Evolutionary conservation across 2,113 vertebrate genomes (phyloP), one percentile per base, ranked within the genome.

Genomic region (Maccullochella peelii): DNA sequence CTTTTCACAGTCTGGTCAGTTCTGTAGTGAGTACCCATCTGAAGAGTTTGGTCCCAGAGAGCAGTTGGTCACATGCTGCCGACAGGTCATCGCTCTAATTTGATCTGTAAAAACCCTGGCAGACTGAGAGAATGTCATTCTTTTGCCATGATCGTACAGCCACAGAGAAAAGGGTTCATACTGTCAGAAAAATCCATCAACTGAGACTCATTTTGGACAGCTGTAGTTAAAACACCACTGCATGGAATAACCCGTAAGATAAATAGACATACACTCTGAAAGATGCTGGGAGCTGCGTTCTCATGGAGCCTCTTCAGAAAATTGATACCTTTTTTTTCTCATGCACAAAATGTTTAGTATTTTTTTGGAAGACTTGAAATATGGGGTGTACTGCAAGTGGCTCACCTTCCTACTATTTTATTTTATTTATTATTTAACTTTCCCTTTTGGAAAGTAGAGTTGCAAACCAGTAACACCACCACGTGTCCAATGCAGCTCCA

Each of bases 1-100:
- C 63, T 85, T 73, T 38, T 63, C 57, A 30, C 82, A 49, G 21
- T 76, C 57, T 76, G 66, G 57, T 50, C 49, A 40, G 16, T 21
- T 69, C 23, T 55, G 69, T 25, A n/a, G 21, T 6, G 23, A 16
- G 44, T 63, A 58, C 11, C 77, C 50, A 27, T 71, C 23, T 69
- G 77, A 71, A 38, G 36, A 44, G 42, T 52, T 73, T 44, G 68
- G 21, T 61, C 61, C 59, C 36, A 2, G 63, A 47, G 49, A 63
- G 30, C 47, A 30, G 71, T 57, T 30, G 72, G 65, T 85, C 57
- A 55, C 21, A 44, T 55, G 40, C 38, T 58, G 55, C 44, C 25
- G n/a, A 44, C 10, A 36, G 36, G 61, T 72, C 73, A 54, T 36
- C 47, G 1, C 69, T 52, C 30, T 30, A 6, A 77, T 72, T 66